Conservation (phyloP, 2,113 vertebrate genomes). For the Xyliphius kryptos region DNA sequence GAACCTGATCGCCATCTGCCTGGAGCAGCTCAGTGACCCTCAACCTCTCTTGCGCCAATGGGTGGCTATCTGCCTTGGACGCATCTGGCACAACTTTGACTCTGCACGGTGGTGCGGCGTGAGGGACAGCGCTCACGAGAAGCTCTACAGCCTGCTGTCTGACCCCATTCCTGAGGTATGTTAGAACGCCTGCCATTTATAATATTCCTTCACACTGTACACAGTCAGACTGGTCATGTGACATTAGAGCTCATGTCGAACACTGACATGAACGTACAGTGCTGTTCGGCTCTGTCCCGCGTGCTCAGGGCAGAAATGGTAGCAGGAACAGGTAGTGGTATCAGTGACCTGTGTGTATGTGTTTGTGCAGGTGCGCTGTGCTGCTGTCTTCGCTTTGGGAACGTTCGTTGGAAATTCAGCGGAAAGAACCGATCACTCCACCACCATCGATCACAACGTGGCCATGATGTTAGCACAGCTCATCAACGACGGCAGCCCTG, state of each 20-base stretch:
- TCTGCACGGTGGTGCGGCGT: slow-evolving; percentile 94
- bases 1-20: slow-evolving; percentile 93
- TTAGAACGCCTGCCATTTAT: too few relatives aligned
- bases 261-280: too few relatives aligned
- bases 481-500: slow-evolving; percentile 90
- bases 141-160: slow-evolving; percentile 91
- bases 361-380: slow-evolving; percentile 79
- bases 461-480: slow-evolving; percentile 98
- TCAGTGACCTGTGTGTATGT: too few relatives aligned
- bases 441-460: slow-evolving; percentile 97
- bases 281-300: neutral
- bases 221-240: too few relatives aligned
- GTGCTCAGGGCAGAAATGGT: too few relatives aligned
- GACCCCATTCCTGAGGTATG: slow-evolving; percentile 93
- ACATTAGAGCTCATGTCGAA: too few relatives aligned
- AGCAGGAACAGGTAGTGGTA: too few relatives aligned
- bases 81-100: slow-evolving; percentile 99
- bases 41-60: slow-evolving; percentile 93
- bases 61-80: slow-evolving; percentile 94
- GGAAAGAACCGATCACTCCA: slow-evolving; percentile 92
- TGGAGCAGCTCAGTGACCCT: slow-evolving; percentile 92
- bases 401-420: slow-evolving; percentile 94
- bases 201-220: too few relatives aligned
- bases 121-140: slow-evolving; percentile 93
- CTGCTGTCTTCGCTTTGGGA: slow-evolving; percentile 89